These are phyloP conservation scores for Batillaria attramentaria DNA, from an alignment of 1,140 invertebrate species.

Conservation along the genomic window DNA sequence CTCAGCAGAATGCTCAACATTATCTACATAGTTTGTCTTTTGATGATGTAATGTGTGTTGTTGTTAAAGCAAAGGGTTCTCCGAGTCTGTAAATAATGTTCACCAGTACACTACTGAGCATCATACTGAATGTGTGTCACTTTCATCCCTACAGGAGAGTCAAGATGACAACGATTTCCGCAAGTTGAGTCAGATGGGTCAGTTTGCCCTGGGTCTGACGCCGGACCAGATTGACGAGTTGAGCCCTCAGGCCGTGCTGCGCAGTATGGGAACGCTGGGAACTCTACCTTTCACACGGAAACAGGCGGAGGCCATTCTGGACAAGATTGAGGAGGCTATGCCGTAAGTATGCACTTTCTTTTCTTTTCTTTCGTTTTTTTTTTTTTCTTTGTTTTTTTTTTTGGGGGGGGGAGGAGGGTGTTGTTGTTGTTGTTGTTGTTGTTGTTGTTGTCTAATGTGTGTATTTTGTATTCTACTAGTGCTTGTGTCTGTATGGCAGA, in stretches of 20 bases:
- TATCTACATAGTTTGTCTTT: too few species aligned
- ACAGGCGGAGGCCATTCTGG: constrained; percentile 31
- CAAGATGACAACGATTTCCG: constrained; percentile 23
- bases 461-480: too few species aligned
- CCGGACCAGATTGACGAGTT: neutral
- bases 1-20: too few species aligned
- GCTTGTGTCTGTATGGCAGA: too few species aligned
- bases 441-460: too few species aligned
- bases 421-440: too few species aligned
- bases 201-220: constrained; percentile 31
- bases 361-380: neutral
- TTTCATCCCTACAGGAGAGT: constrained; percentile 11
- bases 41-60: too few species aligned
- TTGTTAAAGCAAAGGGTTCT: too few species aligned
- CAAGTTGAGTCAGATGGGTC: constrained; percentile 25
- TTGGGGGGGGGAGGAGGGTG: too few species aligned
- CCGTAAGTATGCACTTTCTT: constrained; percentile 21
- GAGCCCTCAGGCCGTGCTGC: constrained; percentile 24
- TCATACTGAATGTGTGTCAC: too few species aligned
- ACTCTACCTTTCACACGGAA: constrained; percentile 23
- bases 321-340: constrained; percentile 32
- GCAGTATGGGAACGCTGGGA: constrained; percentile 34
- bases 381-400: constrained; percentile 11
- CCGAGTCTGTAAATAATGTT: too few species aligned
- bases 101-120: too few species aligned